Evolutionary conservation across 2,113 vertebrate species (phyloP), one percentile per base, ranked within the genome.

Genomic region (Speoplatyrhinus poulsoni): DNA sequence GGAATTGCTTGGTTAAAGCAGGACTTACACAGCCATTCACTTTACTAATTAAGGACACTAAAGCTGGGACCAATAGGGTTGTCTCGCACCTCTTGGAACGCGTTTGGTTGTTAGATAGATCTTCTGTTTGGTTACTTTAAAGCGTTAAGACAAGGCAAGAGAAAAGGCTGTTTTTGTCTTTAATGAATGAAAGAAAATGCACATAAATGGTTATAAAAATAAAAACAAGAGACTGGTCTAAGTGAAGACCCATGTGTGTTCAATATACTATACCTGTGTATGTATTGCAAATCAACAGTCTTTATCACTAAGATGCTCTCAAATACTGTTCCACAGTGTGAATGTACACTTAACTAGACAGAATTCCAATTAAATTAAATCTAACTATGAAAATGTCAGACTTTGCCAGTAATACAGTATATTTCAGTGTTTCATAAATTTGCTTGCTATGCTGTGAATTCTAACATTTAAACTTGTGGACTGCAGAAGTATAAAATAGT

Each of bases 91-190:
- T 95, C 94, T 95, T 95, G 94, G 93, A 96, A 92, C 88, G 81
- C 88, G 95, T 97, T 98, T 87, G 90, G 88, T 91, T 99, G 96
- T 96, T 98, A 97, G 96, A 97, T 95, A 98, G 94, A 98, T 95
- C 95, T 98, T 95, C 96, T 96, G 96, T 98, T 98, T 96, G 96
- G 96, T 98, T 99, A 98, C 92, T 96, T 99, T 98, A 98, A 99
- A 99, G 96, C 95, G 95, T 99, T 98, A 98, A 98, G 97, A 98
- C 95, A 99, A 98, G 96, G 96, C 96, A 98, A 98, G 96, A 98
- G 96, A 96, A 95, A 98, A 98, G 97, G 96, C 96, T 96, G 96
- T 89, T 96, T 95, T 94, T 90, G 92, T 96, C 93, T 95, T 95
- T 95, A 91, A 96, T 94, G 91, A 92, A 91, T 90, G 90, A 87